Evolutionary conservation across 2,113 vertebrate species (phyloP).

Genomic region (Progne subis): DNA sequence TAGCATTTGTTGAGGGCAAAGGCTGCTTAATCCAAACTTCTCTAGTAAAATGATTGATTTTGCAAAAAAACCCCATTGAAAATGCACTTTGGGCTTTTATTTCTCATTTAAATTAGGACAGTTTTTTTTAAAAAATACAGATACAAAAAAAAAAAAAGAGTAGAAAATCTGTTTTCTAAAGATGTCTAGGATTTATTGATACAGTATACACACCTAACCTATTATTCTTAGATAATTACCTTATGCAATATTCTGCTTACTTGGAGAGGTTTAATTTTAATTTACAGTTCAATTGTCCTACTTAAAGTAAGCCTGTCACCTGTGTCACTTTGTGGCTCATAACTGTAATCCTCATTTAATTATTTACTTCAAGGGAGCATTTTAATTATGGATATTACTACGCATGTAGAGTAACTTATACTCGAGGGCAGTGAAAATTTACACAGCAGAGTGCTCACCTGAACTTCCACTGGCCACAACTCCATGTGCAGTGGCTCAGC

Average conservation of each 20-base stretch:
- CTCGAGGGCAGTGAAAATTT: neutral
- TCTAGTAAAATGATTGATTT: neutral
- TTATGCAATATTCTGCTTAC: neutral
- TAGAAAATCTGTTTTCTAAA: neutral
- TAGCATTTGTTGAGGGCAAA: neutral
- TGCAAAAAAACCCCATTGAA: neutral
- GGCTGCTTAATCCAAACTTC: neutral
- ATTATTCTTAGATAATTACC: slow-evolving; percentile 17
- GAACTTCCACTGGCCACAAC: neutral
- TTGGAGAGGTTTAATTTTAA: slow-evolving; percentile 18
- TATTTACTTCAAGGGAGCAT: slow-evolving; percentile 55
- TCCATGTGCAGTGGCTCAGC: neutral
- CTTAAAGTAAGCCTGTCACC: slow-evolving; percentile 33
- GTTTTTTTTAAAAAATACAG: too few species aligned
- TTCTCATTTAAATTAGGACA: neutral
- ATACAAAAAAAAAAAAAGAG: neutral
- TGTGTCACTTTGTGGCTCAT: slow-evolving; percentile 27
- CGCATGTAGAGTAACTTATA: neutral
- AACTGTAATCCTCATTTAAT: slow-evolving; percentile 53
- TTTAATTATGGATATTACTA: slow-evolving; percentile 47
- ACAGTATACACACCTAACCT: neutral
- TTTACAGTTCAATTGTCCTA: slow-evolving; percentile 41
- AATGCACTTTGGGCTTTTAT: neutral
- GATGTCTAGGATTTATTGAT: neutral
- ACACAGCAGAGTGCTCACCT: neutral